These are phyloP conservation scores for Megalops cyprinoides DNA, from an alignment of 2,797 vertebrate genomes.

Conservation along the genomic window DNA sequence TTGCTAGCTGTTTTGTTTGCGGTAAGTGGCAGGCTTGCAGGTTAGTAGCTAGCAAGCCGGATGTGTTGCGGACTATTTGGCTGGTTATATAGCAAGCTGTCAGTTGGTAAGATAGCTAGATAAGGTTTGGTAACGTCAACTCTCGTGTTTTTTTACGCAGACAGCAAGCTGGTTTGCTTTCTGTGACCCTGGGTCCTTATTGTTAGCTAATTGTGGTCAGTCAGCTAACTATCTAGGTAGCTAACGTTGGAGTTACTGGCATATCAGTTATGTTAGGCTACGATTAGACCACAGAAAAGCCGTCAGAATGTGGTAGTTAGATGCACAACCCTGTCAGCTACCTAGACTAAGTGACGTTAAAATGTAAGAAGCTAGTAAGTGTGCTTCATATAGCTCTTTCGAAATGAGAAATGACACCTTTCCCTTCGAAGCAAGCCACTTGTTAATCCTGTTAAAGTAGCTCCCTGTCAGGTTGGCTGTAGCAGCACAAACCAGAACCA, in stretches of 20 bases:
- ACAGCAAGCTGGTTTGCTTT: too few species aligned
- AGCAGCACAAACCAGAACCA: background rate
- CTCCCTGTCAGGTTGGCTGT: background rate
- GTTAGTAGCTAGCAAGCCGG: background rate
- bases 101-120: background rate
- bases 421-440: background rate
- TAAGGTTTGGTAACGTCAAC: too few species aligned
- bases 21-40: background rate
- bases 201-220: too few species aligned
- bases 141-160: too few species aligned
- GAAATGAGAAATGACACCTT: background rate
- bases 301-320: background rate
- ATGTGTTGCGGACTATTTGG: too few species aligned
- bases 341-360: too few species aligned
- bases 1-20: background rate
- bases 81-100: background rate
- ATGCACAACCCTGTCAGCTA: too few species aligned
- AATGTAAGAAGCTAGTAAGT: too few species aligned
- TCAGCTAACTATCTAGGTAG: background rate
- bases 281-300: background rate
- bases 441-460: background rate
- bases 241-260: background rate
- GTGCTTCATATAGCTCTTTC: too few species aligned
- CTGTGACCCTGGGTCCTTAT: too few species aligned
- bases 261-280: too few species aligned